Evolutionary conservation across 2,113 vertebrate species (phyloP), one percentile per base, ranked within the genome.

Genomic region (Prolemur simus): DNA sequence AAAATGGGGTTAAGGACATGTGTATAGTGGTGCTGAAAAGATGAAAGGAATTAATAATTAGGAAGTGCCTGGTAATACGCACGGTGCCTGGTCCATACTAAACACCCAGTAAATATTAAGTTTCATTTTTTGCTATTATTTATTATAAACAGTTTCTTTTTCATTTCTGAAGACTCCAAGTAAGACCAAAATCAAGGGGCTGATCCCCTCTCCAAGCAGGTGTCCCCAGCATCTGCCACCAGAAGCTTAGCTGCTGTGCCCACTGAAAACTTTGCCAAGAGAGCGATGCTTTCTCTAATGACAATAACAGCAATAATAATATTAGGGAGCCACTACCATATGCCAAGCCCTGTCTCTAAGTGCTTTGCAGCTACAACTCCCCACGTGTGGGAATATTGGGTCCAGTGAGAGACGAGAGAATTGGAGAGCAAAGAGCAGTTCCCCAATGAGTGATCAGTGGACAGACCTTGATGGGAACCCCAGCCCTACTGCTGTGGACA

Each of bases 381-480:
- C 63, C 34, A 2, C 0, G 1, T 11, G 15, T 2, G 1, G 21
- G 21, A 39, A 8, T 34, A 17, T 9, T 14, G 3, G 13, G 15
- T 17, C 58, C 8, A 12, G 17, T 13, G 60, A 71, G 20, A 23
- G 52, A 14, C 56, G 27, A 77, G 45, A 10, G 54, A 15, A 27
- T 3, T 9, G 39, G 47, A 49, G 23, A 60, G 45, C 74, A 21
- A 60, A 58, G 47, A 18, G 12, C 34, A 32, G 37, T 10, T 3
- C 45, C 5, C 32, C 77, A 32, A 45, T 14, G 29, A 52, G 37
- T 5, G 18, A 17, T 45, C 25, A 2, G 2, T 4, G 0, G 15
- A 63, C 39, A 60, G 39, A 80, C 34, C 56, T 64, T 32, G 32
- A 63, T 4, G 32, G 45, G 42, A 52, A 66, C 6, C 27, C 34